A percentile compares a stretch with the other conserved stretches of the same genome.
Conservation (phyloP, 2,797 vertebrate species). For the Falco rusticolus region DNA sequence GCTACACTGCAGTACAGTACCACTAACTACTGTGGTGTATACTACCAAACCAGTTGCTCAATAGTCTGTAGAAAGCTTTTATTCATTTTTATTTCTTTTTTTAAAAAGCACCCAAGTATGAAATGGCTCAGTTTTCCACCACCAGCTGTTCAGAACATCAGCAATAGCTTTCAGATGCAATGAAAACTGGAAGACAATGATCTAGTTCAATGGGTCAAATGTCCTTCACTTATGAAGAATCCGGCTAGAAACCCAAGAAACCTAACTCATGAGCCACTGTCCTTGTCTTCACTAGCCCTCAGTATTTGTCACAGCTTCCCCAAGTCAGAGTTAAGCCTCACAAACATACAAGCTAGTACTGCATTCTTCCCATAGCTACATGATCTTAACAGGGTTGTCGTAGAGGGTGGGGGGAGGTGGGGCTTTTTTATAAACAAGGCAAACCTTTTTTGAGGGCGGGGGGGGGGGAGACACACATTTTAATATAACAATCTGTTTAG, state of each 20-base stretch:
- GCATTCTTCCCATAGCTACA: neutral
- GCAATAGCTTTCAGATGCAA: neutral
- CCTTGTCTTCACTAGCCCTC: neutral
- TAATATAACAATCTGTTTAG: constrained; percentile 18
- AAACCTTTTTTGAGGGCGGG: neutral
- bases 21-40: neutral
- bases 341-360: neutral
- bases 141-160: neutral
- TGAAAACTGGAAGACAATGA: neutral
- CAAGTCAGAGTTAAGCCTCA: neutral
- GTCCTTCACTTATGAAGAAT: neutral
- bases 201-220: neutral
- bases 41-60: neutral
- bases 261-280: neutral
- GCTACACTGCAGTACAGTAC: neutral
- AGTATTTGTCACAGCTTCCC: neutral
- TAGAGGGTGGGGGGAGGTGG: neutral
- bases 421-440: neutral
- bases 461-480: neutral
- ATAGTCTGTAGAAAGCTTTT: neutral
- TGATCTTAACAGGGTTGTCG: neutral
- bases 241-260: neutral
- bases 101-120: neutral
- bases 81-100: neutral
- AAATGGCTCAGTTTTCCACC: neutral